These are phyloP conservation scores for Poeciliopsis turneri DNA, from an alignment of 2,797 vertebrate genomes.

Conservation along the genomic window DNA sequence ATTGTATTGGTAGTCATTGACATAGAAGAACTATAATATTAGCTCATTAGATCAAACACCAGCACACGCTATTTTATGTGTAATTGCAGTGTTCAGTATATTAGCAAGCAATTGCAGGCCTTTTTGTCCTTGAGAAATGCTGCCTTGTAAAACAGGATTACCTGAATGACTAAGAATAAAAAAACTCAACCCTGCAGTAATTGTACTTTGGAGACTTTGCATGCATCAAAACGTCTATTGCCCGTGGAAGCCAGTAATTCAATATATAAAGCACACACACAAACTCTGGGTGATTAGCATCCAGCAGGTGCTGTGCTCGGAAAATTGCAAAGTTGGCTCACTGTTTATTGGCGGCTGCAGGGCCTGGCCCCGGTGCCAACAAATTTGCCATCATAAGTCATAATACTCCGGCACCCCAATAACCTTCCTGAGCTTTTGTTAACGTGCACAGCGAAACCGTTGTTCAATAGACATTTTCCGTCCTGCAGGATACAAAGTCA, in stretches of 20 bases:
- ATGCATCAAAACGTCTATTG: constrained; percentile 27
- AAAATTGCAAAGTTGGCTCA: constrained; percentile 48
- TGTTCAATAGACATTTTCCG: constrained; percentile 52
- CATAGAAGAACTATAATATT: not conserved
- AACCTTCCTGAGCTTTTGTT: constrained; percentile 53
- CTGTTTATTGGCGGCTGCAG: constrained; percentile 41
- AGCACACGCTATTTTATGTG: not conserved
- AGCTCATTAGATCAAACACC: constrained; percentile 18
- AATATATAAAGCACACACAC: constrained; percentile 13
- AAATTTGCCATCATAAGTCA: constrained; percentile 59
- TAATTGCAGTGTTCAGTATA: constrained; percentile 8
- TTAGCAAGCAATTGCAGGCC: constrained; percentile 1
- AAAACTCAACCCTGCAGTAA: not conserved
- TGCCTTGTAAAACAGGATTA: constrained; percentile 14
- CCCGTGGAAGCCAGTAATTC: constrained; percentile 29
- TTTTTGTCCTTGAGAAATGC: constrained; percentile 9
- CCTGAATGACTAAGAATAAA: not conserved
- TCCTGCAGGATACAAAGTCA: constrained; percentile 55
- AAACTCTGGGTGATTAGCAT: constrained; percentile 44
- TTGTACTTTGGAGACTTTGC: constrained; percentile 9
- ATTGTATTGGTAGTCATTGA: constrained; percentile 21
- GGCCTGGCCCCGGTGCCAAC: constrained; percentile 50
- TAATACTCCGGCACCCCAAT: constrained; percentile 48
- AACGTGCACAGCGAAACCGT: constrained; percentile 36
- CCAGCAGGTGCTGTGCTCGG: constrained; percentile 39